Evolutionary conservation across 2,113 vertebrate species (phyloP).

Genomic region (Sander vitreus): DNA sequence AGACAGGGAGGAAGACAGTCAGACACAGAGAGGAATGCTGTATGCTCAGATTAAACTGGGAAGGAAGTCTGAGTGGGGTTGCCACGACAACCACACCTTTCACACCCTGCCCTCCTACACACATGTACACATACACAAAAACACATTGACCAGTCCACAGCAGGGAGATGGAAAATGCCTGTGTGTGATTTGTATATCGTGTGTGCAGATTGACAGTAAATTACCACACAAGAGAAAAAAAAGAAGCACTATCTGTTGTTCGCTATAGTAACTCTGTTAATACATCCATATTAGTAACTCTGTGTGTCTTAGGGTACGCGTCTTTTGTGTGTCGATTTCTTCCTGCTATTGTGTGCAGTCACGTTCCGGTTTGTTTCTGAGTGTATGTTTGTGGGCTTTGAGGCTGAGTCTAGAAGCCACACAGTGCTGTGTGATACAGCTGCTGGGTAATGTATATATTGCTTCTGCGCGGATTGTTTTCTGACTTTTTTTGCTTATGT

Average conservation of each 20-base stretch:
- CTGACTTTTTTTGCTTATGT: no score
- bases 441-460: background rate
- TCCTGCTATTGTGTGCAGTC: conserved; percentile 71
- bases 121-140: conserved; percentile 1
- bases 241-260: background rate
- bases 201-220: conserved; percentile 18
- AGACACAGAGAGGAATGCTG: conserved; percentile 68
- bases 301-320: conserved; percentile 19
- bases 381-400: conserved; percentile 12
- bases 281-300: background rate
- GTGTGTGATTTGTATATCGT: conserved; percentile 21
- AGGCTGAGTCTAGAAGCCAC: conserved; percentile 13
- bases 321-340: conserved; percentile 59
- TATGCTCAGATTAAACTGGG: conserved; percentile 60
- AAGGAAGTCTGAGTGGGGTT: conserved; percentile 76
- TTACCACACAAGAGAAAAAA: conserved; percentile 6
- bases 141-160: background rate
- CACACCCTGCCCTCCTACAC: conserved; percentile 47
- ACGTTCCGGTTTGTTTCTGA: conserved; percentile 43
- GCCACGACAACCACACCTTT: conserved; percentile 69
- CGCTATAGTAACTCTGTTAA: background rate
- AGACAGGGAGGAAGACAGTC: conserved; percentile 36
- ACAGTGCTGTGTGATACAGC: background rate
- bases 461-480: background rate
- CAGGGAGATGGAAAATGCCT: conserved; percentile 7